Base-by-base conservation (phyloP, 2,113 vertebrate genomes). In the Stigmatopora argus region DNA sequence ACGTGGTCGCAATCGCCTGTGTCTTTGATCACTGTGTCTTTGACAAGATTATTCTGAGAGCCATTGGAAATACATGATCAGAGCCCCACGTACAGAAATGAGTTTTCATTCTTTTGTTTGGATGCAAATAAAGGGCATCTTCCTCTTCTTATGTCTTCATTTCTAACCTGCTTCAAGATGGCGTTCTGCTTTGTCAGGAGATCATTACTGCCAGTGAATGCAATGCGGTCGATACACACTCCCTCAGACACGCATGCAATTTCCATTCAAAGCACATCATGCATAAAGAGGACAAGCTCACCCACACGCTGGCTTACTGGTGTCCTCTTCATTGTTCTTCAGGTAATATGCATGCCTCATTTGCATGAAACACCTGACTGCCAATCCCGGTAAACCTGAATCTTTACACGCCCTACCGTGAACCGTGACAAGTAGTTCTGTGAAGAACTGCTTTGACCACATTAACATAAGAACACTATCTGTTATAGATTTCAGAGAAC, bases 201-300 rank as follows among this genome's bases (percentile, higher is more conserved):
- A 5, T 31, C 17, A 23, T 8, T 46, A 47, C 35, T 62, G 62
- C 23, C 46, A 26, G 8, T 49, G 55, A 65, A n/a, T 53, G 57
- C 58, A 51, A 47, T 73, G 55, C 49, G 18, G 59, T 10, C 17
- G 6, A 35, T 9, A 21, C 66, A 56, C 12, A 19, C 41, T 23
- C 14, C 47, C 10, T 38, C 9, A 3, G 18, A 5, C 18, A 12
- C 56, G 3, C 6, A 3, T 7, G 8, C 56, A 35, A 38, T 35
- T 18, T 59, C 17, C 34, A 59, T 59, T 59, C 34, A 59, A 18
- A 59, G 56, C 34, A n/a, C 35, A 41, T 59, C 34, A 59, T n/a
- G 57, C 57, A 59, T 41, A 41, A 59, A 11, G 34, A 41, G 35
- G 34, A 19, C 34, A 41, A 41, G 18, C 57, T 41, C 57, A 19